Evolutionary conservation across 2,113 vertebrate species (phyloP), one percentile per base, ranked within the genome.

Genomic region (Oryzias melastigma): DNA sequence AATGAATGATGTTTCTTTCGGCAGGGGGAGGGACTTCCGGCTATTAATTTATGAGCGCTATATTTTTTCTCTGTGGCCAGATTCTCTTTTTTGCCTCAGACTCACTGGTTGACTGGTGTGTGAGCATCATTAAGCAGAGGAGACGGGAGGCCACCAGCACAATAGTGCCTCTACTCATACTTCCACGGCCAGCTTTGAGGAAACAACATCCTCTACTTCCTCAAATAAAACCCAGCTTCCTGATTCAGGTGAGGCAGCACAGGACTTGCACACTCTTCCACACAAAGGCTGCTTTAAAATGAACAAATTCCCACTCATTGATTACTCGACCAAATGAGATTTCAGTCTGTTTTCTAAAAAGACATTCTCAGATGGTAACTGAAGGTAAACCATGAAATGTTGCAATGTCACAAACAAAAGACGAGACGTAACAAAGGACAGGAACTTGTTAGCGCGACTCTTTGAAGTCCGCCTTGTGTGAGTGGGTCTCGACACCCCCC

Each of bases 71-170:
- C 22, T 2, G 22, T 22, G 3, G 22, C 22, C 22, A 22, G 22
- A 22, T 22, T 22, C 22, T 22, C 22, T 5, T 5, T 25, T 25
- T 25, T 25, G 51, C 68, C 43, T 61, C 16, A 18, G 59, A 57
- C 64, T 55, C 7, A 19, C 58, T 57, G 6, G 0, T n/a, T n/a
- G 18, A 44, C 24, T 58, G 13, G 42, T 59, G 55, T 42, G 71
- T 62, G 74, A 76, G 62, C 65, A 77, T 75, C 81, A 77, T 86
- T 77, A 82, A 77, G 56, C 70, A 43, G 55, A 81, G 77, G 75
- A 79, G 73, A 78, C 60, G 40, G 43, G 46, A 70, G 71, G 78
- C 59, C 69, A 68, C 78, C 51, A 58, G 12, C 5, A 17, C 58
- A 58, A 56, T 12, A 16, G 58, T 14, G 40, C 52, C 35, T 58